Conservation (phyloP, 1,140 invertebrate genomes). For the Andrena cerasifolii region DNA sequence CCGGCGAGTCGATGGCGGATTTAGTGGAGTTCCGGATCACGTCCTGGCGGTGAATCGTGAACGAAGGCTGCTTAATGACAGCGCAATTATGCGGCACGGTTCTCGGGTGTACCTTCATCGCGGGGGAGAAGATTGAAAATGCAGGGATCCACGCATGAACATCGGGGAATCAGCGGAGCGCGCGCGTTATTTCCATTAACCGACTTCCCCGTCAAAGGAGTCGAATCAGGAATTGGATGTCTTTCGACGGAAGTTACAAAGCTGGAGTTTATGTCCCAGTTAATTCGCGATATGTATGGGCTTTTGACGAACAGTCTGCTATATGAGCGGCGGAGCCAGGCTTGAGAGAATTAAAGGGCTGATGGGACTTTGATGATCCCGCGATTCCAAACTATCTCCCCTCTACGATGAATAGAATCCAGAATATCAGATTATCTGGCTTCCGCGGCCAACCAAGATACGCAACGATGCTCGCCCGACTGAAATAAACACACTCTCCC, state of each 20-base stretch:
- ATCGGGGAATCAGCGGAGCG: not conserved
- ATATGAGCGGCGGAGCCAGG: too few relatives aligned
- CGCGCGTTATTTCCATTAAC: not conserved
- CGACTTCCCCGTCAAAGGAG: conserved; percentile 5
- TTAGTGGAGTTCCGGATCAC: too few relatives aligned
- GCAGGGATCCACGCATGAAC: not conserved
- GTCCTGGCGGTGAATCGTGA: not conserved
- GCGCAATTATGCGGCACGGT: too few relatives aligned
- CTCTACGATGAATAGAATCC: not conserved
- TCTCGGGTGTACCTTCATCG: too few relatives aligned
- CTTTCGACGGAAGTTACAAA: not conserved
- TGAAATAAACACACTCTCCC: not conserved
- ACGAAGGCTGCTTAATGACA: too few relatives aligned
- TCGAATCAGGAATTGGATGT: not conserved
- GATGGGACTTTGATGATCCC: conserved; percentile 12
- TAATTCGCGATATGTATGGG: not conserved
- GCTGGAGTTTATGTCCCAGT: not conserved
- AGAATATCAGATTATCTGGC: not conserved
- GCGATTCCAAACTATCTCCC: conserved; percentile 8
- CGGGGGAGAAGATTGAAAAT: too few relatives aligned
- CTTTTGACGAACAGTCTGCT: conserved; percentile 1
- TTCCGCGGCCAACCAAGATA: not conserved
- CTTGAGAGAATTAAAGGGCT: not conserved
- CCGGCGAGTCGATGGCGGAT: too few relatives aligned
- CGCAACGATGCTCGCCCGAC: not conserved